These are phyloP conservation scores for Oxytorus armatus DNA, from an alignment of 2,888 invertebrate genomes.

Conservation along the genomic window DNA sequence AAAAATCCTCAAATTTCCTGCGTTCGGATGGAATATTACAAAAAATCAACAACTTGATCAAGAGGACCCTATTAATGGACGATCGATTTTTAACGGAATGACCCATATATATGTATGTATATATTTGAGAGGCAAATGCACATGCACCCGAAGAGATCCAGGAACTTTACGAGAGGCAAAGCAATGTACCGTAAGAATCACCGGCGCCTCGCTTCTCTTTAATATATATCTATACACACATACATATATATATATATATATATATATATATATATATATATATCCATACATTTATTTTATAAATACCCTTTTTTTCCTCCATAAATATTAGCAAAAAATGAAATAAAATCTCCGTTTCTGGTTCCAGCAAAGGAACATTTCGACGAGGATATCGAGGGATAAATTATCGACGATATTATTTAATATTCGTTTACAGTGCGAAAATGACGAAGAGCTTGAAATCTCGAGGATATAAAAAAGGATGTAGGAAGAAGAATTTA, in stretches of 20 bases:
- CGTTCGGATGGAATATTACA: too few species aligned
- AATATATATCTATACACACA: constrained; percentile 27
- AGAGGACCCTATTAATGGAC: too few species aligned
- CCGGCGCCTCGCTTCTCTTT: constrained; percentile 54
- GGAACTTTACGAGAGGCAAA: constrained; percentile 58
- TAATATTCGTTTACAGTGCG: constrained; percentile 8
- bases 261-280: too few species aligned
- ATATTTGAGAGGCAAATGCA: constrained; percentile 27
- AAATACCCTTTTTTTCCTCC: neutral
- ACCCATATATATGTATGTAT: constrained; percentile 20
- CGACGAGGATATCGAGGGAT: constrained; percentile 8
- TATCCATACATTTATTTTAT: neutral
- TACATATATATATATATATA: constrained; percentile 2
- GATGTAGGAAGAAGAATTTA: neutral
- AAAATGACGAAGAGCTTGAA: constrained; percentile 31
- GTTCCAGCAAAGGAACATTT: neutral
- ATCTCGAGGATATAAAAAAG: neutral
- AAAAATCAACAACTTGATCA: too few species aligned
- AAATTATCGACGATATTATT: constrained; percentile 34
- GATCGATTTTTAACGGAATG: constrained; percentile 29
- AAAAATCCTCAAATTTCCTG: too few species aligned
- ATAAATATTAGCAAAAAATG: neutral
- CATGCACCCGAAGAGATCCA: constrained; percentile 39
- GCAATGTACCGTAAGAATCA: constrained; percentile 65
- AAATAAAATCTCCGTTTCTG: constrained; percentile 11